phyloP scores from a whole-genome alignment of 2,797 vertebrate genomes.

The Masticophis lateralis region DNA sequence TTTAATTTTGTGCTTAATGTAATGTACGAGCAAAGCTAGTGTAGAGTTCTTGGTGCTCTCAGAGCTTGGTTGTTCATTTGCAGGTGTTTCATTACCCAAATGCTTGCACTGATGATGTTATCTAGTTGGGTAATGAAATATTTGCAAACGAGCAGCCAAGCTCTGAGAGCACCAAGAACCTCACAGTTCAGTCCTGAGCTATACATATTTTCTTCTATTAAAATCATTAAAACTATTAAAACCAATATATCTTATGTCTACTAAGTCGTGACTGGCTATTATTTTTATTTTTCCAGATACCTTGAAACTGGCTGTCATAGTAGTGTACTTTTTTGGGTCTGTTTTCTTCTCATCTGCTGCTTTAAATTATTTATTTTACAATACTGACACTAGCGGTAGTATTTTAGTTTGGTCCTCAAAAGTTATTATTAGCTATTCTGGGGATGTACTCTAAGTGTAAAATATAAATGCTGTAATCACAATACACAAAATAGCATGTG shows the following conservation, averaged over 20 bases:
- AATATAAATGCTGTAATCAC: not conserved
- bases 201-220: not conserved
- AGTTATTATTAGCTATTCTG: not conserved
- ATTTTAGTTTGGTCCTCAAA: not conserved
- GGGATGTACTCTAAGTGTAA: not conserved
- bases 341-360: not conserved
- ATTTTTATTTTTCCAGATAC: not conserved
- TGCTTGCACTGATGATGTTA: not conserved
- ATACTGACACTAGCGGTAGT: not conserved
- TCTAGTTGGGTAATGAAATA: not conserved
- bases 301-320: not conserved
- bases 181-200: not conserved
- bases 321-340: not conserved
- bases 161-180: not conserved
- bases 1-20: not conserved
- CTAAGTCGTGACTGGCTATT: not conserved
- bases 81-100: not conserved
- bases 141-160: not conserved
- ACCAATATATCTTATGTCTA: not conserved
- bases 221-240: not conserved
- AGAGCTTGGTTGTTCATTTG: not conserved
- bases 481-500: not conserved
- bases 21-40: not conserved
- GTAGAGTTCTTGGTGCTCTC: not conserved
- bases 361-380: not conserved